Percentiles rank a stretch among this genome's conserved stretches.
These are phyloP conservation scores for Achatina immaculata DNA, from an alignment of 1,140 invertebrate genomes.

Conservation along the genomic window DNA sequence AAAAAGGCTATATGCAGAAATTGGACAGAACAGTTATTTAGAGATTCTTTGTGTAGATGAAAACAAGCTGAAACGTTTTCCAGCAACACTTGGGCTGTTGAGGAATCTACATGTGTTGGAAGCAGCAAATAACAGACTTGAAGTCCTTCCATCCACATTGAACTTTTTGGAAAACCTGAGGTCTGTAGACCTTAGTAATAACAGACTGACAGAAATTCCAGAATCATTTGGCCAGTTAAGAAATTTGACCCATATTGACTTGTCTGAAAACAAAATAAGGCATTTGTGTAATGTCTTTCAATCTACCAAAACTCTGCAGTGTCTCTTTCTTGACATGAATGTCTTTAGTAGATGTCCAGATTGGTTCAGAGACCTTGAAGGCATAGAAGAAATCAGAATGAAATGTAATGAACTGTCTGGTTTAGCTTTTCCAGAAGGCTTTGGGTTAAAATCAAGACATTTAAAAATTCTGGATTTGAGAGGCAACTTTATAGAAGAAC, in stretches of 20 bases:
- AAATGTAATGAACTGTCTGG: neutral
- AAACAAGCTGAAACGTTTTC: slow-evolving; percentile 13
- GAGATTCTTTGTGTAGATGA: slow-evolving; percentile 15
- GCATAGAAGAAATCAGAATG: neutral
- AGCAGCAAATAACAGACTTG: slow-evolving; percentile 4
- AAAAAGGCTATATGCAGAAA: slow-evolving; percentile 9
- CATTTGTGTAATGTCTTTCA: neutral
- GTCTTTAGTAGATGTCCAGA: neutral
- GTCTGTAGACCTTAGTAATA: slow-evolving; percentile 11
- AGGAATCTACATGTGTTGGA: slow-evolving; percentile 14
- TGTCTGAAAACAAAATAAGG: slow-evolving; percentile 7
- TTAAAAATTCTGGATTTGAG: slow-evolving; percentile 19
- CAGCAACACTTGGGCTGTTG: slow-evolving; percentile 15
- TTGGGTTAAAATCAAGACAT: neutral
- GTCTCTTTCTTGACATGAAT: slow-evolving; percentile 5
- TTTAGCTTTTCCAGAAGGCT: slow-evolving; percentile 1
- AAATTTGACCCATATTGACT: slow-evolving; percentile 21
- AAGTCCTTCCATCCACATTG: slow-evolving; percentile 7
- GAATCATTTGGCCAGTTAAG: slow-evolving; percentile 19
- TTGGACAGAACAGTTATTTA: slow-evolving; percentile 16
- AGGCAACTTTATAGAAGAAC: slow-evolving; percentile 13
- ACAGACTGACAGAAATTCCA: neutral
- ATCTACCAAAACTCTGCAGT: neutral
- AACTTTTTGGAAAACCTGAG: neutral
- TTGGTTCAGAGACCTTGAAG: slow-evolving; percentile 11